phyloP scores from a whole-genome alignment of 1,140 invertebrate genomes.

The honey bee (Apis mellifera) region DNA sequence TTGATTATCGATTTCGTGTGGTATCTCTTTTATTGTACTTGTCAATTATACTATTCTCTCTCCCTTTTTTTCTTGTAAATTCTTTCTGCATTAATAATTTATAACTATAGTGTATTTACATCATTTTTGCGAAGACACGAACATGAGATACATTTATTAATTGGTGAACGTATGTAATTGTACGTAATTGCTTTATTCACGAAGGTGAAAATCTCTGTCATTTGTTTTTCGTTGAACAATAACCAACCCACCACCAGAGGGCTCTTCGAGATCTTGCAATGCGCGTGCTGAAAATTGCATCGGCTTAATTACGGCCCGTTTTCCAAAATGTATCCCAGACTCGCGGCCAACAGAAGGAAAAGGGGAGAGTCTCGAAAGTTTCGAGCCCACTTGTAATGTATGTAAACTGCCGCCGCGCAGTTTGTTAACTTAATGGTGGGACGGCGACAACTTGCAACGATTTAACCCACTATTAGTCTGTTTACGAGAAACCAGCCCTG shows the following conservation, averaged over 20 bases:
- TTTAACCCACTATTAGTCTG: constrained; percentile 30
- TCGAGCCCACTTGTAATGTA: constrained; percentile 49
- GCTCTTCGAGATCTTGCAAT: background rate
- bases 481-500: constrained; percentile 6
- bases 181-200: too few species aligned
- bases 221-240: too few species aligned
- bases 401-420: constrained; percentile 23
- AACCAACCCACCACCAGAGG: too few species aligned
- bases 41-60: too few species aligned
- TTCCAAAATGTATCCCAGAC: constrained; percentile 3
- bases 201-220: too few species aligned
- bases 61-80: too few species aligned
- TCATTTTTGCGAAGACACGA: too few species aligned
- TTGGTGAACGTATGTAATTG: too few species aligned
- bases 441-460: constrained; percentile 21
- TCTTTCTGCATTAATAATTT: background rate
- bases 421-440: constrained; percentile 35
- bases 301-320: constrained; percentile 6
- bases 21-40: too few species aligned
- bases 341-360: constrained; percentile 25
- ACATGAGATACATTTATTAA: too few species aligned
- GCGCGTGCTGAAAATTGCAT: background rate
- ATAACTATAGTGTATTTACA: background rate
- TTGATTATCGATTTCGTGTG: too few species aligned
- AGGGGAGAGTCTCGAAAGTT: constrained; percentile 48